Conservation (phyloP, 2,113 vertebrate genomes). For the Galeopterus variegatus region DNA sequence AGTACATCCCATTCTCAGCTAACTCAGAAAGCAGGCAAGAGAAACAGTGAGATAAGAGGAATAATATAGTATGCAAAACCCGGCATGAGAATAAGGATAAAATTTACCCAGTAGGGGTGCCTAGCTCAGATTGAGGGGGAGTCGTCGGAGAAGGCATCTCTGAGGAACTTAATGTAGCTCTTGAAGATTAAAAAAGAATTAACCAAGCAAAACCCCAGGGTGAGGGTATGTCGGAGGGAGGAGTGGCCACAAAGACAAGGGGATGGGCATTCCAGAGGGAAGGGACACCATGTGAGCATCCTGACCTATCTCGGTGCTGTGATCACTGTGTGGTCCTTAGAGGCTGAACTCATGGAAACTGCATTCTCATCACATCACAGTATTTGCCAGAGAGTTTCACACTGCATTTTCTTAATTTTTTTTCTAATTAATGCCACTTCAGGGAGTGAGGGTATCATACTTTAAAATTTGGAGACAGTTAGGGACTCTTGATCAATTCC, state of each 20-base stretch:
- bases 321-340: not conserved
- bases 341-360: not conserved
- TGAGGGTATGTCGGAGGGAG: accelerated
- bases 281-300: not conserved
- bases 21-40: not conserved
- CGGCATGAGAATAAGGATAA: not conserved
- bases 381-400: not conserved
- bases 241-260: not conserved
- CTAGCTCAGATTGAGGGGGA: not conserved
- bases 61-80: not conserved
- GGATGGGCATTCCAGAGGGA: not conserved
- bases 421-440: not conserved
- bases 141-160: not conserved
- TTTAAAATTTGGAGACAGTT: not conserved
- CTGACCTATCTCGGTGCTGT: not conserved
- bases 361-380: not conserved
- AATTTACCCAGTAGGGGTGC: no score
- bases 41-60: not conserved
- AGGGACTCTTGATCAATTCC: not conserved
- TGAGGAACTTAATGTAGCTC: not conserved
- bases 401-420: not conserved
- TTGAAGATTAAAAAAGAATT: not conserved
- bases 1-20: not conserved
- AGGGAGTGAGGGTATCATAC: not conserved
- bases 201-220: not conserved